phyloP scores from a whole-genome alignment of 2,797 vertebrate genomes.

The Pipistrellus pygmaeus region DNA sequence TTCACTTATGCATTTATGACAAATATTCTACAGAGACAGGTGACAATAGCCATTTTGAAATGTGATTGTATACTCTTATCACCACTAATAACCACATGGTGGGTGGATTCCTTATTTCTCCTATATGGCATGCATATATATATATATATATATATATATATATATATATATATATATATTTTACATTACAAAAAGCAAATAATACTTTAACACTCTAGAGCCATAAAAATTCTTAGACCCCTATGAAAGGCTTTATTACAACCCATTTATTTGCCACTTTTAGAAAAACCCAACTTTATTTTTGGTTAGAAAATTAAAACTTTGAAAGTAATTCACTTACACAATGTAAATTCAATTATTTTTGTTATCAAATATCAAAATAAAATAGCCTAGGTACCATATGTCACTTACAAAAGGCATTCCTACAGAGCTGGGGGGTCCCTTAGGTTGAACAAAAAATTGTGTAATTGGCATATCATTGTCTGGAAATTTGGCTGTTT shows the following conservation, averaged over 20 bases:
- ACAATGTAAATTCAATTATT: neutral
- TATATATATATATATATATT: neutral
- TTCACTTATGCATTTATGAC: slow-evolving; percentile 46
- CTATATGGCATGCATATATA: neutral
- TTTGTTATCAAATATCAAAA: neutral
- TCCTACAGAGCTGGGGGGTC: neutral
- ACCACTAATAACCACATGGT: neutral
- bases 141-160: neutral
- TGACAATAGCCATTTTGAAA: slow-evolving; percentile 19
- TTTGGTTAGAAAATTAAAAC: slow-evolving; percentile 44
- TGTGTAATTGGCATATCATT: neutral
- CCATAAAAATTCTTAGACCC: slow-evolving; percentile 47
- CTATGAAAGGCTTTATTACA: slow-evolving; percentile 24
- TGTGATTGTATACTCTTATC: neutral
- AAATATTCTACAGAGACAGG: slow-evolving; percentile 36
- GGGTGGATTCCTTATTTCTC: slow-evolving; percentile 15
- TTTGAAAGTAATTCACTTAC: slow-evolving; percentile 39
- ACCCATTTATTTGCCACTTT: slow-evolving; percentile 1
- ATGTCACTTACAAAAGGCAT: neutral
- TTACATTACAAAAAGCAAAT: slow-evolving; percentile 23
- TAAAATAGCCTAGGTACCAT: neutral
- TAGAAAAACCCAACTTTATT: slow-evolving; percentile 61
- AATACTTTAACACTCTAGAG: neutral
- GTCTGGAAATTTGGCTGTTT: neutral
- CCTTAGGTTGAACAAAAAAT: neutral